Conservation (phyloP, 2,113 vertebrate species). For the Aphyosemion australe region DNA sequence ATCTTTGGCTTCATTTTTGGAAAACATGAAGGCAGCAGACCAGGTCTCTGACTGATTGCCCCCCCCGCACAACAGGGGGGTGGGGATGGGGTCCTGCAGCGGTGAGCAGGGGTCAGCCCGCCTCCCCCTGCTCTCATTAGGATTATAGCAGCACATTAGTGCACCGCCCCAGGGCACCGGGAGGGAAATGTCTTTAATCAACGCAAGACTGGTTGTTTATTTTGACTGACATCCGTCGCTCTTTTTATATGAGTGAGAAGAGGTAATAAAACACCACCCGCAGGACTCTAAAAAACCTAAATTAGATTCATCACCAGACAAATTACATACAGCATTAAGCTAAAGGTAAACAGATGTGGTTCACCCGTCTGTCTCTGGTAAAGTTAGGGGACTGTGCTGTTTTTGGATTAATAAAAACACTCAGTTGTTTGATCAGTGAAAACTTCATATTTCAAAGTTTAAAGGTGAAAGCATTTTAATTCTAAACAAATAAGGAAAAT, state of each 20-base stretch:
- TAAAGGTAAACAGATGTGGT: background rate
- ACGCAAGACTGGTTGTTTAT: conserved; percentile 51
- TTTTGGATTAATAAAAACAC: too few species aligned
- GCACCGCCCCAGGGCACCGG: conserved; percentile 47
- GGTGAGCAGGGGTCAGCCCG: background rate
- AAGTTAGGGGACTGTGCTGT: background rate
- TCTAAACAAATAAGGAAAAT: background rate
- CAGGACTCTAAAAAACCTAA: background rate
- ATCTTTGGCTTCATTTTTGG: conserved; percentile 30
- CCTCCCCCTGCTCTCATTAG: conserved; percentile 67
- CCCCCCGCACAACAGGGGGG: conserved; percentile 37
- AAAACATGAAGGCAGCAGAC: conserved; percentile 39
- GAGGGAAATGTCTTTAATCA: conserved; percentile 58
- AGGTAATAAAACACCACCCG: background rate
- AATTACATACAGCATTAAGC: background rate
- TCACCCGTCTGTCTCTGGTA: background rate
- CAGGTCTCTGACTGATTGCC: conserved; percentile 34
- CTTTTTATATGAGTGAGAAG: background rate
- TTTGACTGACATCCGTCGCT: conserved; percentile 45
- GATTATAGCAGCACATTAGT: conserved; percentile 66
- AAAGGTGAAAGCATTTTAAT: background rate
- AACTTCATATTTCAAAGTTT: background rate
- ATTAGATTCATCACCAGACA: background rate
- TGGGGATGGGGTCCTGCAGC: background rate
- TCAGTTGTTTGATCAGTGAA: too few species aligned